Evolutionary conservation across 2,113 vertebrate genomes (phyloP).

Genomic region (Murina feae): DNA sequence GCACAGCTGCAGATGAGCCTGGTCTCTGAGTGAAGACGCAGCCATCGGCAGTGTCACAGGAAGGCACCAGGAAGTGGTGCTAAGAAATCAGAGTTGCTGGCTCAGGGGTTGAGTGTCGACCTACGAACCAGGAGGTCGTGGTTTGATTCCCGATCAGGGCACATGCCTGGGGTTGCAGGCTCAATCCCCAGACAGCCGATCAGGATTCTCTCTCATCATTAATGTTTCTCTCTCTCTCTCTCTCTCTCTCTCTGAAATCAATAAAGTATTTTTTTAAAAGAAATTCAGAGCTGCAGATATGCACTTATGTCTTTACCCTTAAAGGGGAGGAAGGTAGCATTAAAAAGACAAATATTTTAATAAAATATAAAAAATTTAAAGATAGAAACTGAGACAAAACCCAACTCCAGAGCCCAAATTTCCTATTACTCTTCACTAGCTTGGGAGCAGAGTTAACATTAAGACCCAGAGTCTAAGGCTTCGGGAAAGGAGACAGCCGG

Average conservation of each 20-base stretch:
- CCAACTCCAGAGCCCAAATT: not conserved
- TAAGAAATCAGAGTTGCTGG: not conserved
- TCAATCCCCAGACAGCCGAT: no score
- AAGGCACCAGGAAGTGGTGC: not conserved
- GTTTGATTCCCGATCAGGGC: no score
- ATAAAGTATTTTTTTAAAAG: no score
- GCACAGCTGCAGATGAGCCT: not conserved
- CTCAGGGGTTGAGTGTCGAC: no score
- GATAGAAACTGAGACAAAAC: not conserved
- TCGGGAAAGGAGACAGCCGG: not conserved
- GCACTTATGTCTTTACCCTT: constrained; percentile 10
- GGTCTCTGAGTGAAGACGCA: not conserved
- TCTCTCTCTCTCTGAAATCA: no score
- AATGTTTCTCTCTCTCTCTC: no score
- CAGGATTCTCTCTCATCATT: no score
- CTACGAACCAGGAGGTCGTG: no score
- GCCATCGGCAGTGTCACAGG: not conserved
- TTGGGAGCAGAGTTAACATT: not conserved
- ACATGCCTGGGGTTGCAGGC: no score
- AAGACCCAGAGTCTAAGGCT: not conserved
- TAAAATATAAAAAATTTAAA: not conserved
- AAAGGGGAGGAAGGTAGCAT: not conserved
- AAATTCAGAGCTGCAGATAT: not conserved
- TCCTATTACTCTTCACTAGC: not conserved
- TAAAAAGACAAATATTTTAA: not conserved